Percentiles rank a stretch among this genome's conserved stretches.
Conservation (phyloP, 2,797 vertebrate species). For the Pteropus rufus region DNA sequence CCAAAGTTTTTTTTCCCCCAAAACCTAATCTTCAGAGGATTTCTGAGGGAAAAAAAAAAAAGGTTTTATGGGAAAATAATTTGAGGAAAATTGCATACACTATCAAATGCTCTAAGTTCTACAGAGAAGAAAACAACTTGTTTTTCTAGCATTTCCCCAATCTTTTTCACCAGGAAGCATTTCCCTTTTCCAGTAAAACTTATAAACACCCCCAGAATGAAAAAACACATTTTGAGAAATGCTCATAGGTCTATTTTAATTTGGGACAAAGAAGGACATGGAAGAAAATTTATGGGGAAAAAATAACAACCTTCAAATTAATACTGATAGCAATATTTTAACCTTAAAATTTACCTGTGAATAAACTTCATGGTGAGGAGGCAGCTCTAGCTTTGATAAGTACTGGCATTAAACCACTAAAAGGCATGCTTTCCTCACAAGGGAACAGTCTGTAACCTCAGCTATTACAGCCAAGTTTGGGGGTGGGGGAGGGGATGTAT, state of each 20-base stretch:
- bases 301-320: constrained; percentile 32
- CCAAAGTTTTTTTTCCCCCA: neutral
- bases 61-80: neutral
- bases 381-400: neutral
- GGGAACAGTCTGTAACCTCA: neutral
- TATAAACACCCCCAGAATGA: constrained; percentile 37
- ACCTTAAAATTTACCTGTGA: constrained; percentile 37
- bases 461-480: neutral
- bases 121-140: neutral
- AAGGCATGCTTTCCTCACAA: neutral
- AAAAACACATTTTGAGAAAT: constrained; percentile 16
- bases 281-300: neutral
- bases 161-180: constrained; percentile 25
- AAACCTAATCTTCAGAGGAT: neutral
- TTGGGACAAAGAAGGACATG: neutral
- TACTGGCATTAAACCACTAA: neutral
- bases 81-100: neutral
- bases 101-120: neutral
- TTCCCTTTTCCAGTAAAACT: constrained; percentile 34
- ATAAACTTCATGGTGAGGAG: neutral
- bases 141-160: neutral
- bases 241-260: constrained; percentile 14
- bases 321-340: neutral
- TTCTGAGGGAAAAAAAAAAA: neutral
- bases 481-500: neutral